Conservation (phyloP, 2,113 vertebrate species). For the Ciconia stormi region DNA sequence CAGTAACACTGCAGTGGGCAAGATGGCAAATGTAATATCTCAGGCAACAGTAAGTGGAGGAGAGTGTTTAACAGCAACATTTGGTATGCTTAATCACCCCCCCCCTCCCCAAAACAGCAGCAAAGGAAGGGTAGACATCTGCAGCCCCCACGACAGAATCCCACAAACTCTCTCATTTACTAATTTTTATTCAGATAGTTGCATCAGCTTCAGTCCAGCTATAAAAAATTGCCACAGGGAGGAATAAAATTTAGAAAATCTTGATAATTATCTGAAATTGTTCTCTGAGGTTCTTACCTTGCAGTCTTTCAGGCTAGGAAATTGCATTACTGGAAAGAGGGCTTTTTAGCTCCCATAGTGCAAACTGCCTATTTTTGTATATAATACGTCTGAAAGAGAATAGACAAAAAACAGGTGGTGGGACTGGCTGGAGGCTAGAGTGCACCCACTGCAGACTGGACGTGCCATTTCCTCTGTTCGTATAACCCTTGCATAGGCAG, state of each 20-base stretch:
- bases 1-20: not conserved
- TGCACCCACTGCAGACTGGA: not conserved
- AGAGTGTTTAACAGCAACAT: not conserved
- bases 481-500: not conserved
- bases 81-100: not conserved
- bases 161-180: not conserved
- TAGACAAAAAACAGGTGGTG: not conserved
- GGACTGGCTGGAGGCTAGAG: not conserved
- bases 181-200: not conserved
- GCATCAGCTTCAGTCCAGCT: not conserved
- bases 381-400: not conserved
- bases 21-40: not conserved
- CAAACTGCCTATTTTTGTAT: not conserved
- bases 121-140: not conserved
- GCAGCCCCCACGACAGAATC: not conserved
- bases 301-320: not conserved
- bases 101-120: not conserved
- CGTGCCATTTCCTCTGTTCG: not conserved
- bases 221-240: not conserved
- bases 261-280: constrained; percentile 9
- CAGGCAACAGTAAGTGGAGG: not conserved
- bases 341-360: not conserved
- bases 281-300: constrained; percentile 13
- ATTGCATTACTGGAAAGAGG: constrained; percentile 4
- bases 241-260: constrained; percentile 20